phyloP scores from a whole-genome alignment of 2,113 vertebrate species.

The Tachuris rubrigastra region DNA sequence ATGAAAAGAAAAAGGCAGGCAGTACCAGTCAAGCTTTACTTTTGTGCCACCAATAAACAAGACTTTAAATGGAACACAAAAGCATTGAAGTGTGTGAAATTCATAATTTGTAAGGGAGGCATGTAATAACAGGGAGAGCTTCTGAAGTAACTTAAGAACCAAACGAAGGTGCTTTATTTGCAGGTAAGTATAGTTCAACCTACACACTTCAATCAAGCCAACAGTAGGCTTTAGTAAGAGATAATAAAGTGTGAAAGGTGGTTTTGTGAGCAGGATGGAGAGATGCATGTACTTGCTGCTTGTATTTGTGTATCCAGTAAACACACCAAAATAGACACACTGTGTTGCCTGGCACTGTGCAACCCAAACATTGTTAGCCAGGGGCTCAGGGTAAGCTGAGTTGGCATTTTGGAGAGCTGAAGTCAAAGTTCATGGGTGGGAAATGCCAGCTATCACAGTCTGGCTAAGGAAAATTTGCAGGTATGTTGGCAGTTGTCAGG shows the following conservation, averaged over 20 bases:
- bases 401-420: neutral
- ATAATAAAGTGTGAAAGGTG: slow-evolving; percentile 32
- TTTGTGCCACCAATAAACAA: slow-evolving; percentile 1
- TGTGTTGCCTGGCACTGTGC: neutral
- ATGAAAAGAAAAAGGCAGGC: neutral
- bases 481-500: neutral
- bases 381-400: neutral
- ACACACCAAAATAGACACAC: neutral
- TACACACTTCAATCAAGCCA: slow-evolving; percentile 60
- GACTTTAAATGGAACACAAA: slow-evolving; percentile 22
- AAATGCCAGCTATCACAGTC: neutral
- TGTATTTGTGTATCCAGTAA: slow-evolving; percentile 22
- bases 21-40: neutral
- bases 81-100: neutral
- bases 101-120: neutral
- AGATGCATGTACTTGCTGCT: neutral
- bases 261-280: neutral
- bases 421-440: neutral
- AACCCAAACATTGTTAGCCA: neutral
- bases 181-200: slow-evolving; percentile 47
- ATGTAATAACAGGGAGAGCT: slow-evolving; percentile 6
- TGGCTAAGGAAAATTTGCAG: neutral
- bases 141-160: slow-evolving; percentile 20
- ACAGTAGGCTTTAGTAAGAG: slow-evolving; percentile 26
- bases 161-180: slow-evolving; percentile 49